A percentile compares a stretch with the other conserved stretches of the same genome.
phyloP scores from a whole-genome alignment of 1,140 invertebrate genomes.

The Whitmania pigra region DNA sequence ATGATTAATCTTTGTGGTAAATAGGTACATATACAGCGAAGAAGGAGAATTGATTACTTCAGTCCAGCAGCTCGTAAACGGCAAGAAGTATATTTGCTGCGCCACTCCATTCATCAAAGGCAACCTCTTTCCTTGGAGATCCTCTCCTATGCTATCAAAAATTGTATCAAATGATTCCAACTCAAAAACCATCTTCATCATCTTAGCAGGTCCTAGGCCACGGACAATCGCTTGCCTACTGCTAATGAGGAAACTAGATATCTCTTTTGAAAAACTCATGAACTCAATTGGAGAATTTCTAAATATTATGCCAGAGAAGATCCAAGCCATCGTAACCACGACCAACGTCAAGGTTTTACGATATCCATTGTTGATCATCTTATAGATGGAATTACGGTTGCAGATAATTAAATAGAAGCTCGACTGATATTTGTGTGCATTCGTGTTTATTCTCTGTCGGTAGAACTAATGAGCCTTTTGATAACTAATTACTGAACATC shows the following conservation, averaged over 20 bases:
- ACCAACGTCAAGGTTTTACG: not conserved
- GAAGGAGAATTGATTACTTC: constrained; percentile 3
- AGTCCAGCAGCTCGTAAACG: not conserved
- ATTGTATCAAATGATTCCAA: not conserved
- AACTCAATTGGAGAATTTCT: not conserved
- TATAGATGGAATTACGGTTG: too few species aligned
- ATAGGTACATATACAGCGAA: constrained; percentile 7
- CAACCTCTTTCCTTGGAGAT: not conserved
- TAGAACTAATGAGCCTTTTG: too few species aligned
- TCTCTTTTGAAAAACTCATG: not conserved
- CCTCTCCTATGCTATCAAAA: not conserved
- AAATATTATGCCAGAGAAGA: constrained; percentile 6
- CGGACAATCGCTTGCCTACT: not conserved
- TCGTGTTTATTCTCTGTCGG: too few species aligned
- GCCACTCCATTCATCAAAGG: constrained; percentile 1
- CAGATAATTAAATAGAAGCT: too few species aligned
- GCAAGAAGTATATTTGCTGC: constrained; percentile 3
- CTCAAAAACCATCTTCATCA: constrained; percentile 13
- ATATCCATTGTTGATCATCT: too few species aligned
- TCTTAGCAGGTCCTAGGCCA: not conserved
- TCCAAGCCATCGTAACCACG: constrained; percentile 4
- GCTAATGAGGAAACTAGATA: constrained; percentile 1
- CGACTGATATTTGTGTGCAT: too few species aligned
- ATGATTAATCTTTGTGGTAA: not conserved
- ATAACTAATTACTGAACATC: too few species aligned